These are phyloP conservation scores for Sinonovacula constricta DNA, from an alignment of 1,140 invertebrate genomes.

Conservation along the genomic window DNA sequence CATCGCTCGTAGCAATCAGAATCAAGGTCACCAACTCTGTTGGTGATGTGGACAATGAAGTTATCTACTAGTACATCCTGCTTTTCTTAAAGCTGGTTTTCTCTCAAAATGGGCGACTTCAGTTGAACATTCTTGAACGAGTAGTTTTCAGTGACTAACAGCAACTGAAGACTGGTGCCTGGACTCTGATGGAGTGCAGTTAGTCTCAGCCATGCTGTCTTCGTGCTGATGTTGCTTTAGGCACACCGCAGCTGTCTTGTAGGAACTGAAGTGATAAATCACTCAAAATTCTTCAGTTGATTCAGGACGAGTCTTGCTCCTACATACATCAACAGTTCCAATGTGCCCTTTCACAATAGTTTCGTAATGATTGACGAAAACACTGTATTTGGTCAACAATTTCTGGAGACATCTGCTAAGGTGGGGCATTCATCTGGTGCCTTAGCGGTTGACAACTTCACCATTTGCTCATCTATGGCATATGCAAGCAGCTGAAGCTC, in stretches of 20 bases:
- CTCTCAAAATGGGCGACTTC: background rate
- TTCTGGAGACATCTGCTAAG: background rate
- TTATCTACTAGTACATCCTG: slow-evolving; percentile 13
- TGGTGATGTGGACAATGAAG: slow-evolving; percentile 22
- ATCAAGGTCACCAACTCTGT: slow-evolving; percentile 33
- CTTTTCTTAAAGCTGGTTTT: slow-evolving; percentile 9
- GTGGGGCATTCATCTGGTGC: slow-evolving; percentile 11
- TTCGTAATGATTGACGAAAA: background rate
- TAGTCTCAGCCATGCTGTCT: slow-evolving; percentile 18
- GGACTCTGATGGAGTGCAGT: background rate
- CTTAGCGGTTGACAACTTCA: background rate
- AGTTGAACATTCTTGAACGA: slow-evolving; percentile 23
- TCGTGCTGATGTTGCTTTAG: slow-evolving; percentile 16
- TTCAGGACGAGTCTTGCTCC: background rate
- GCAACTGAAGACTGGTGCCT: slow-evolving; percentile 2
- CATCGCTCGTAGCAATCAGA: slow-evolving; percentile 16
- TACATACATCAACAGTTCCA: background rate
- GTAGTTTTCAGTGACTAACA: slow-evolving; percentile 1
- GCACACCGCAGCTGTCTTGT: slow-evolving; percentile 9
- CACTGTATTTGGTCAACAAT: background rate
- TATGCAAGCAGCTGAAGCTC: background rate
- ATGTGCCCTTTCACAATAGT: background rate
- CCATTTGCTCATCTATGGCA: background rate
- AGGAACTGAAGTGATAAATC: slow-evolving; percentile 28
- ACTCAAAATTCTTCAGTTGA: slow-evolving; percentile 6